These are phyloP conservation scores for Thalassarche chlororhynchos DNA, from an alignment of 2,113 vertebrate genomes.

Conservation along the genomic window DNA sequence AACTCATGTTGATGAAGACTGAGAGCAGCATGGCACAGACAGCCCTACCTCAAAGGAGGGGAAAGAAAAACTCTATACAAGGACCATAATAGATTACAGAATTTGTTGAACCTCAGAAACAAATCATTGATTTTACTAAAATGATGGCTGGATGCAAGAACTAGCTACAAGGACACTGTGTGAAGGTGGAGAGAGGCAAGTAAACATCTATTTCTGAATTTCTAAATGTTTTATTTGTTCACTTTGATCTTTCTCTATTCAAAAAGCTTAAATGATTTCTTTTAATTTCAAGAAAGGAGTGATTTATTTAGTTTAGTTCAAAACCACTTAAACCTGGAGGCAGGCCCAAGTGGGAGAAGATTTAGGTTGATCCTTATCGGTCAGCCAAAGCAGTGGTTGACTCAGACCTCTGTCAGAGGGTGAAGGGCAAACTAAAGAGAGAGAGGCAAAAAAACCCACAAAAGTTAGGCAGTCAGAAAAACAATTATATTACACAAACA, in stretches of 20 bases:
- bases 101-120: background rate
- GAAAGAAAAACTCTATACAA: background rate
- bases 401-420: background rate
- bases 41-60: accelerated
- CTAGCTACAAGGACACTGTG: background rate
- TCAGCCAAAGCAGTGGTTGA: background rate
- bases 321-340: background rate
- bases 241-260: background rate
- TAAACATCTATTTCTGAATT: background rate
- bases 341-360: background rate
- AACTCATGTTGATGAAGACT: background rate
- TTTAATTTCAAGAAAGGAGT: background rate
- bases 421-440: background rate
- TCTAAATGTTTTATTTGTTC: background rate
- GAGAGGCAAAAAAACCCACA: accelerated
- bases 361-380: background rate
- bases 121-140: background rate
- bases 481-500: background rate
- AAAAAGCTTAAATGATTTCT: background rate
- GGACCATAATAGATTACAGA: background rate
- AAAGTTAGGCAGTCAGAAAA: background rate
- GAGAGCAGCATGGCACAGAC: background rate
- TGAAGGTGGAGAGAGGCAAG: background rate
- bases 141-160: background rate
- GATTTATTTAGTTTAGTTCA: background rate